Conservation (phyloP, 2,888 invertebrate species). For the Lacanobia oleracea region DNA sequence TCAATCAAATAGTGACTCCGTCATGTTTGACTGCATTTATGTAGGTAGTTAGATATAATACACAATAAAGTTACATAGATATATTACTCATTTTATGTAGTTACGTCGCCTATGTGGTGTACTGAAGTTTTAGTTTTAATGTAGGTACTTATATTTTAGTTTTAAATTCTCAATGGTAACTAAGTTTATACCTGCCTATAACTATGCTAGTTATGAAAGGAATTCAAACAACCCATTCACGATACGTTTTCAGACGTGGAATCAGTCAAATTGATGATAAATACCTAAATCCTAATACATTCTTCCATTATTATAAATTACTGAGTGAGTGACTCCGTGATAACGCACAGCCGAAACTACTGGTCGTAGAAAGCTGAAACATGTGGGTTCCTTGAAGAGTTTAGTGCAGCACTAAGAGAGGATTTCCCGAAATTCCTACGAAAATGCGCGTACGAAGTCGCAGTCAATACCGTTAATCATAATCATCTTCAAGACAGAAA, state of each 20-base stretch:
- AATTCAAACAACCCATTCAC: neutral
- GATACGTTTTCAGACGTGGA: neutral
- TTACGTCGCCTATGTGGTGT: neutral
- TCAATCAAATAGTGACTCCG: conserved; percentile 17
- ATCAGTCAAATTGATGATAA: conserved; percentile 4
- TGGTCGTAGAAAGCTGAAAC: too few species aligned
- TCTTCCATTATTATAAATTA: too few species aligned
- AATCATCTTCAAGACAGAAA: neutral
- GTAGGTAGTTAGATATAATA: too few species aligned
- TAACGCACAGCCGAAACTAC: too few species aligned
- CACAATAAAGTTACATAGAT: neutral
- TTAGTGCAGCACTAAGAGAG: too few species aligned
- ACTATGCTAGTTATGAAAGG: neutral
- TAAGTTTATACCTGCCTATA: neutral
- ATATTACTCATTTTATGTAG: neutral
- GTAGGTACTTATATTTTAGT: neutral
- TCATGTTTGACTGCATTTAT: neutral
- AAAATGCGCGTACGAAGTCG: too few species aligned
- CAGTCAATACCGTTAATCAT: too few species aligned
- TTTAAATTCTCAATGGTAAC: neutral
- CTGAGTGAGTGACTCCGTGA: too few species aligned
- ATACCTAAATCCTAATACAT: neutral
- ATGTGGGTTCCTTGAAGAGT: too few species aligned
- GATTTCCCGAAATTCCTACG: too few species aligned
- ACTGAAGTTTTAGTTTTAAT: too few species aligned